These are phyloP conservation scores for Acanthosepion pharaonis DNA, from an alignment of 2,888 invertebrate genomes.

Conservation along the genomic window DNA sequence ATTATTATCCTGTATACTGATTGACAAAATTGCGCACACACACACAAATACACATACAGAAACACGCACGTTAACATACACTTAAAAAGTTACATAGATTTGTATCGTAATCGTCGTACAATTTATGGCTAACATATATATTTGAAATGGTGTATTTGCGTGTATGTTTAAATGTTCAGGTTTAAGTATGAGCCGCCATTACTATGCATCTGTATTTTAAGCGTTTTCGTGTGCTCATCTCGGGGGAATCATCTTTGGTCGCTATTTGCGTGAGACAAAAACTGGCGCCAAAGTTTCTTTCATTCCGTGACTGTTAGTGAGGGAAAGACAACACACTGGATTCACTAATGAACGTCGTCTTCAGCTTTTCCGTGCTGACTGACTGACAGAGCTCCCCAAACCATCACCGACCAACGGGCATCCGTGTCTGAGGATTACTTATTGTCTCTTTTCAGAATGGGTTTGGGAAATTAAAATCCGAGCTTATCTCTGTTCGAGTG, in stretches of 20 bases:
- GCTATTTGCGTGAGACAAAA: neutral
- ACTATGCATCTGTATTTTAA: neutral
- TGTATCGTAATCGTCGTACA: too few species aligned
- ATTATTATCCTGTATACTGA: too few species aligned
- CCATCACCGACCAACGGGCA: neutral
- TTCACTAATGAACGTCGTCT: neutral
- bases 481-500: conserved; percentile 18
- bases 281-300: neutral
- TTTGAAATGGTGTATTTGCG: too few species aligned
- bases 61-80: too few species aligned
- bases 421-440: conserved; percentile 33
- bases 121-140: too few species aligned
- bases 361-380: neutral
- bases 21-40: too few species aligned
- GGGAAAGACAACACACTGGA: neutral
- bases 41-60: too few species aligned
- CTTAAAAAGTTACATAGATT: too few species aligned
- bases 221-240: neutral
- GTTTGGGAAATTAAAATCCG: conserved; percentile 12
- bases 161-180: too few species aligned
- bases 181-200: neutral
- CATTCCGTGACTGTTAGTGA: conserved; percentile 33
- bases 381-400: conserved; percentile 4
- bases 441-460: conserved; percentile 33
- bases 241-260: neutral